Percentiles rank a stretch among this genome's conserved stretches.
Conservation (phyloP, 2,888 invertebrate species). For the Eupithecia dodoneata region DNA sequence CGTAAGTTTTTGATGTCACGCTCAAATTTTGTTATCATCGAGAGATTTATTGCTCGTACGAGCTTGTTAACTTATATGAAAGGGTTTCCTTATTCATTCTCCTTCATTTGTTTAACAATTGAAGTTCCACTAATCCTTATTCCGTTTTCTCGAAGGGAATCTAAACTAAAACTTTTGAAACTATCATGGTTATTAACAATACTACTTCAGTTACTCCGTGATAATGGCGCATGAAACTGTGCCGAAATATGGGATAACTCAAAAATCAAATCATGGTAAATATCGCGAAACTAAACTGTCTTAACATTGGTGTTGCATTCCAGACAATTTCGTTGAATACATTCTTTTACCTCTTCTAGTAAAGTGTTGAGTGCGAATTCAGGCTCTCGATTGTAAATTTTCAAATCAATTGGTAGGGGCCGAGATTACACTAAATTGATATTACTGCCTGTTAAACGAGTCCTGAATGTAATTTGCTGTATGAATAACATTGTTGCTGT, state of each 20-base stretch:
- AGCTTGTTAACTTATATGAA: background rate
- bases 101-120: background rate
- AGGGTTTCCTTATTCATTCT: background rate
- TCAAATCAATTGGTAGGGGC: slow-evolving; percentile 54
- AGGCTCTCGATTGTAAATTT: slow-evolving; percentile 57
- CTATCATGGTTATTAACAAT: no score
- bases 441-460: slow-evolving; percentile 51
- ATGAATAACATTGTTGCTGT: slow-evolving; percentile 39
- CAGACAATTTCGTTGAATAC: background rate
- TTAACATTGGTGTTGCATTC: background rate
- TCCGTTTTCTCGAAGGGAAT: background rate
- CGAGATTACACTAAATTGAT: slow-evolving; percentile 62
- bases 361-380: slow-evolving; percentile 54
- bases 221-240: no score
- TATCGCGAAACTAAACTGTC: background rate
- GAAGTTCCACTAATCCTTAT: background rate
- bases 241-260: no score
- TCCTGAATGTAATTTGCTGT: slow-evolving; percentile 45
- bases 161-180: no score
- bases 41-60: background rate
- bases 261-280: no score
- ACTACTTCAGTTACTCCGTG: no score
- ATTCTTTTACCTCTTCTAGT: slow-evolving; percentile 10
- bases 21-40: background rate
- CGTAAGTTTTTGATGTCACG: background rate